Evolutionary conservation across 2,113 vertebrate genomes (phyloP), one percentile per base, ranked within the genome.

Genomic region (Apteryx mantelli): DNA sequence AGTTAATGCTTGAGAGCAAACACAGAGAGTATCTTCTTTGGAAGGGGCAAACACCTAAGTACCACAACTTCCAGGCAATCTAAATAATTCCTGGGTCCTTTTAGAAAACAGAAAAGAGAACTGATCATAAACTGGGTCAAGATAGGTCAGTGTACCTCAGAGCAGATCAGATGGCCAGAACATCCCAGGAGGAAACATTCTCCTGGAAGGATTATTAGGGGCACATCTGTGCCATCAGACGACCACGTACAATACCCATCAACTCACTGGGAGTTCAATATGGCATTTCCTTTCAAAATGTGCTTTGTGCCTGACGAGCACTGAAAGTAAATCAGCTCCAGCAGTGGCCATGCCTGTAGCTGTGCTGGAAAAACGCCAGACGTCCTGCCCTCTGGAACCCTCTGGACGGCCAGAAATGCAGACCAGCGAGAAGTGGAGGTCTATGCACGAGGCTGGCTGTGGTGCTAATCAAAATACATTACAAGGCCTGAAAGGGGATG

Each of bases 151-250:
- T 73, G 94, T 97, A 97, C 88, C 91, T 96, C 95, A 81, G 93
- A 95, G 94, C 80, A 95, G 96, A 96, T 96, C 96, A 95, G 96
- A 96, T 96, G 94, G 94, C 96, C 94, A 76, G 85, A 93, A 82
- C 69, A 88, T 97, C 97, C 94, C 95, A 88, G 88, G 95, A 96
- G 95, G 93, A 97, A 97, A 94, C 4, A 6, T 76, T 70, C 96
- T 95, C 79, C 88, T 95, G 88, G 94, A 97, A 95, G 95, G 95
- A 96, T 95, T 96, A 96, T 88, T 96, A 95, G 96, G 91, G 94
- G 61, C 93, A 95, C 95, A 97, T 97, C 97, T 97, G 96, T 96
- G 95, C 91, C 97, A 94, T 95, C 93, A 93, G 94, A 96, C 91
- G 94, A 94, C 94, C 30, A 82, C 48, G 85, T 88, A 88, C 94